phyloP scores from a whole-genome alignment of 92 coral and sea anemone species.

The Epizoanthus rinbou region DNA sequence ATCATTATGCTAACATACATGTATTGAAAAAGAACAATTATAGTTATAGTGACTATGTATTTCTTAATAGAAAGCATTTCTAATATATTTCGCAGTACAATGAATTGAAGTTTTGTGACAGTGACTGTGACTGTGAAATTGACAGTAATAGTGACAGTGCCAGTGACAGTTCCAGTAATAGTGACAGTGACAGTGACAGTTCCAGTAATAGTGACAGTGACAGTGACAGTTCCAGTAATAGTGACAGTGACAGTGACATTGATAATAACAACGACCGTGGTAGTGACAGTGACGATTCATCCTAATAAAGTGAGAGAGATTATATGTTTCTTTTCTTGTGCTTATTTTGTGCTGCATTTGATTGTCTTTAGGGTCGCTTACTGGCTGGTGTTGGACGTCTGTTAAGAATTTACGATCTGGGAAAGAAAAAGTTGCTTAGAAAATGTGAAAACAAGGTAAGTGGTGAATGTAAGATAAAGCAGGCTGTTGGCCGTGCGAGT shows the following conservation, averaged over 20 bases:
- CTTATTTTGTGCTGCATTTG: not conserved
- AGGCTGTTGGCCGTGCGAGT: not conserved
- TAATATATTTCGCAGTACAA: too few species aligned
- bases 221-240: not conserved
- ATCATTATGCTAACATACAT: too few species aligned
- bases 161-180: not conserved
- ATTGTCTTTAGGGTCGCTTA: constrained; percentile 77
- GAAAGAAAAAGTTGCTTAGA: constrained; percentile 94
- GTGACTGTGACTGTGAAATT: too few species aligned
- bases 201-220: not conserved
- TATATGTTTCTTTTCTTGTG: not conserved
- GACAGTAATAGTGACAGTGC: not conserved
- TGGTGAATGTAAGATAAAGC: not conserved
- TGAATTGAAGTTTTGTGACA: not conserved
- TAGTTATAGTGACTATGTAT: too few species aligned
- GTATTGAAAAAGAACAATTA: too few species aligned
- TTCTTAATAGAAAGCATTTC: too few species aligned
- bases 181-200: not conserved
- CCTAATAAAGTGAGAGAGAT: too few species aligned
- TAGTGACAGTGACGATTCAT: too few species aligned
- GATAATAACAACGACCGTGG: too few species aligned
- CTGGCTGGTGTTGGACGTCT: constrained; percentile 95
- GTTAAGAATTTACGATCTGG: constrained; percentile 91
- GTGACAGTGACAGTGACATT: not conserved
- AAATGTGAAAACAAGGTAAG: constrained; percentile 97